Evolutionary conservation across 2,113 vertebrate genomes (phyloP).

Genomic region (Perca fluviatilis): DNA sequence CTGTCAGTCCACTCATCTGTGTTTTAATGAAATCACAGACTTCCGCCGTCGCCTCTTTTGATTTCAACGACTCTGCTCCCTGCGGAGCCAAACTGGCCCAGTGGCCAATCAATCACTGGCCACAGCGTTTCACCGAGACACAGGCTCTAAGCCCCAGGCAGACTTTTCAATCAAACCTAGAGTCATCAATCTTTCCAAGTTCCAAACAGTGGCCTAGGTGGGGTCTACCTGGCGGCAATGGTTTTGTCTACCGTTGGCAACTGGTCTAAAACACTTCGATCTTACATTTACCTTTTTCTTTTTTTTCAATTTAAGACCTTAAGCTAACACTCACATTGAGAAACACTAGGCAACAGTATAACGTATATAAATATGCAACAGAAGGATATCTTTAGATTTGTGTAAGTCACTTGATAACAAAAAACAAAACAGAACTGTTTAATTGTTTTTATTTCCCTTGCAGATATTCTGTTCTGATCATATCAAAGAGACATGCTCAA

Average conservation of each 20-base stretch:
- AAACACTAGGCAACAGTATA: not conserved
- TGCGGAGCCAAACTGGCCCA: constrained; percentile 64
- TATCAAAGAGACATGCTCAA: not conserved
- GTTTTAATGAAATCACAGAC: constrained; percentile 74
- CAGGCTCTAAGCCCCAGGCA: constrained; percentile 79
- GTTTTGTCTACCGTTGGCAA: constrained; percentile 61
- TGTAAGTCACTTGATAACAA: not conserved
- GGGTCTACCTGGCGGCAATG: constrained; percentile 61
- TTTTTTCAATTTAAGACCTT: not conserved
- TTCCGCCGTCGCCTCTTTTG: constrained; percentile 54
- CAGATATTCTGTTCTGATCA: not conserved
- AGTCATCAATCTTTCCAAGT: constrained; percentile 82
- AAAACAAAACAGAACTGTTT: not conserved
- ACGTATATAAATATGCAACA: not conserved
- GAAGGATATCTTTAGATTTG: not conserved
- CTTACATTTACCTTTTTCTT: constrained; percentile 22
- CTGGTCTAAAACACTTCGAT: constrained; percentile 60
- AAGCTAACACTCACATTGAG: constrained; percentile 3
- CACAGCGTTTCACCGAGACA: constrained; percentile 79
- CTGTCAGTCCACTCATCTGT: constrained; percentile 63
- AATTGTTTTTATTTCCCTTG: not conserved
- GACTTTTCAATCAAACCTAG: constrained; percentile 86
- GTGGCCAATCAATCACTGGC: constrained; percentile 83
- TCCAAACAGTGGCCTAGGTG: constrained; percentile 51
- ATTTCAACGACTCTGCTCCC: constrained; percentile 74